Base-by-base conservation (phyloP, 2,797 vertebrate genomes). In the Lophotriccus pileatus region DNA sequence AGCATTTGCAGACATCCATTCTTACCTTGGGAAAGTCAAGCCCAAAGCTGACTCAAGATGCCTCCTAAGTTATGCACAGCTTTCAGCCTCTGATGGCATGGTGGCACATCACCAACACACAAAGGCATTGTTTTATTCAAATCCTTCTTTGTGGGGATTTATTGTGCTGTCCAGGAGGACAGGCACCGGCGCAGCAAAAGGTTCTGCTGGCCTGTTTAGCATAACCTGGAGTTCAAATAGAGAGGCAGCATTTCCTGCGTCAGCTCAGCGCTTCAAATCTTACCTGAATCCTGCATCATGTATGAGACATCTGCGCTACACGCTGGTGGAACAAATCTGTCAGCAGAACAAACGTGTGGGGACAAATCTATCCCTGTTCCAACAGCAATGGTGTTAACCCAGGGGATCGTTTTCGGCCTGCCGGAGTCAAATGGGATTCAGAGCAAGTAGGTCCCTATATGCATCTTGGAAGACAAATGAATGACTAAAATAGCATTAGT, bases 221-320 rank as follows among this genome's bases (percentile, higher is more conserved):
- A 58, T 64, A 91, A 86, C 39, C 25, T 50, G 12, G 70, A 89
- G 44, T 90, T 94, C 90, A 90, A 96, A 70, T 2, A 74, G 46
- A 76, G 68, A 88, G 50, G 56, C 53, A 93, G 52, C 37, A 41
- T 87, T 94, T 74, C 59, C 87, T 91, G 32, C 0, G 0, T 84
- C 43, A 22, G 80, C 87, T 96, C 70, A 34, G n/a, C 3, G 37
- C 95, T 86, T 84, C 90, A 75, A 68, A 87, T 95, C 93, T 91
- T 93, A 96, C 95, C 91, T 96, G 95, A 89, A 36, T 96, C 80
- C 77, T 96, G 95, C 95, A 97, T 97, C 95, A 90, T 95, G 93
- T 59, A 94, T 96, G 95, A 96, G 93, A 93, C 96, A 97, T 90
- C 95, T 96, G 95, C 1, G 4, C 80, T 88, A 89, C 95, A 90